These are phyloP conservation scores for Cyclura pinguis DNA, from an alignment of 2,797 vertebrate species.

Conservation along the genomic window DNA sequence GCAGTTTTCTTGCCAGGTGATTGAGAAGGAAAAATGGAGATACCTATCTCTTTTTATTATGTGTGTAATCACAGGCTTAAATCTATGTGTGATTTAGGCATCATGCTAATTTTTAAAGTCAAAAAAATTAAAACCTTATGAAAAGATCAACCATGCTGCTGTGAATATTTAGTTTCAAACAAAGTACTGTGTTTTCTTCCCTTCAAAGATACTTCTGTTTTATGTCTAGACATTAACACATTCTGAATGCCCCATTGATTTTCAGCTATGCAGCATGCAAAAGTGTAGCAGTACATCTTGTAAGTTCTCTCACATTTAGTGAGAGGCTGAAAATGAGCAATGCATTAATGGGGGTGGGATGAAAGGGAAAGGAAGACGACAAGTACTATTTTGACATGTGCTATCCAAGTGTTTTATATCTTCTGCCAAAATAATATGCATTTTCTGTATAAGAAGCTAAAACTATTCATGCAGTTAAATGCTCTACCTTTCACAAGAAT, in stretches of 20 bases:
- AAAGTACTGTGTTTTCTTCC: neutral
- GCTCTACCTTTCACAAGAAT: constrained; percentile 5
- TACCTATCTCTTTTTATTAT: neutral
- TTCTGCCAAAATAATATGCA: constrained; percentile 6
- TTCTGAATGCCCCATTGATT: constrained; percentile 1
- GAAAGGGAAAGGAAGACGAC: neutral
- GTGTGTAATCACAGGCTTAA: neutral
- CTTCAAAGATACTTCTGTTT: neutral
- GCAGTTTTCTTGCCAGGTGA: neutral
- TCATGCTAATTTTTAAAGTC: neutral
- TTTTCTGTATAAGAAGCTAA: neutral
- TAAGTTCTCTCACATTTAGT: neutral
- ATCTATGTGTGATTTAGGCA: neutral
- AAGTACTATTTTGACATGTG: constrained; percentile 18
- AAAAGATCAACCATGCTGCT: neutral
- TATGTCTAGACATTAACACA: constrained; percentile 1
- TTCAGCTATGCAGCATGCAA: neutral
- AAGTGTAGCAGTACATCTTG: neutral
- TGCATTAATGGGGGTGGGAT: constrained; percentile 4
- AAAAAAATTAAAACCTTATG: neutral
- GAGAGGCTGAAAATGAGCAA: neutral
- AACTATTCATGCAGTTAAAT: constrained; percentile 13
- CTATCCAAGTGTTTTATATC: constrained; percentile 18
- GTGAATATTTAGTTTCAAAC: neutral
- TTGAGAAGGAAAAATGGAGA: neutral